A percentile compares a stretch with the other conserved stretches of the same genome.
These are phyloP conservation scores for Smutsia gigantea DNA, from an alignment of 2,797 vertebrate genomes.

Conservation along the genomic window DNA sequence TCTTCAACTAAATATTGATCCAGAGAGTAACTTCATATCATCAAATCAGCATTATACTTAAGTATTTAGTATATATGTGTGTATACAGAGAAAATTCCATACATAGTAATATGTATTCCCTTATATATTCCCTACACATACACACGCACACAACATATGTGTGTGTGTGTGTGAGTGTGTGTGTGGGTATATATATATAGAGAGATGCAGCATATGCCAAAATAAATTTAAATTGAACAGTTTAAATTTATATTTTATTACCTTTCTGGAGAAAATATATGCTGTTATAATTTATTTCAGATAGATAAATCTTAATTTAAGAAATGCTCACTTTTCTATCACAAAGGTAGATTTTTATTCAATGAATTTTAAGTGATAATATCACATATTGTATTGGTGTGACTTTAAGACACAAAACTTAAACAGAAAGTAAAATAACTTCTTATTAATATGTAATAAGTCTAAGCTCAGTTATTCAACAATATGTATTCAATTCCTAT, in stretches of 20 bases:
- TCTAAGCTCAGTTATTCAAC: background rate
- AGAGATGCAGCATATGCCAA: background rate
- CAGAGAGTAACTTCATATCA: background rate
- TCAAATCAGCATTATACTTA: background rate
- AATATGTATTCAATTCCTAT: background rate
- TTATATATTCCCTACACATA: background rate
- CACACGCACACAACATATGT: background rate
- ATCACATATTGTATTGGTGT: background rate
- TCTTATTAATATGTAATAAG: constrained; percentile 4
- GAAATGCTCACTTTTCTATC: constrained; percentile 26
- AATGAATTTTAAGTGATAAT: constrained; percentile 13
- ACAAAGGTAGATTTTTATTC: background rate
- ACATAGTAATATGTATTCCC: background rate
- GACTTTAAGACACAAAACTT: background rate
- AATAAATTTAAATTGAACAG: background rate
- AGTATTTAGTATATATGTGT: background rate
- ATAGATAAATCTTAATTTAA: constrained; percentile 26
- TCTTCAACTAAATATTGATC: background rate
- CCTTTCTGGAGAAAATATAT: background rate
- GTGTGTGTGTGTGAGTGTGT: no score
- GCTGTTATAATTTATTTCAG: background rate
- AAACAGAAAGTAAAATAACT: background rate
- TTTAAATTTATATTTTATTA: constrained; percentile 23
- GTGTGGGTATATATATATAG: background rate
- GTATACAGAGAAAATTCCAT: background rate